These are phyloP conservation scores for Saimiri boliviensis DNA, from an alignment of 2,113 vertebrate genomes.

Conservation along the genomic window DNA sequence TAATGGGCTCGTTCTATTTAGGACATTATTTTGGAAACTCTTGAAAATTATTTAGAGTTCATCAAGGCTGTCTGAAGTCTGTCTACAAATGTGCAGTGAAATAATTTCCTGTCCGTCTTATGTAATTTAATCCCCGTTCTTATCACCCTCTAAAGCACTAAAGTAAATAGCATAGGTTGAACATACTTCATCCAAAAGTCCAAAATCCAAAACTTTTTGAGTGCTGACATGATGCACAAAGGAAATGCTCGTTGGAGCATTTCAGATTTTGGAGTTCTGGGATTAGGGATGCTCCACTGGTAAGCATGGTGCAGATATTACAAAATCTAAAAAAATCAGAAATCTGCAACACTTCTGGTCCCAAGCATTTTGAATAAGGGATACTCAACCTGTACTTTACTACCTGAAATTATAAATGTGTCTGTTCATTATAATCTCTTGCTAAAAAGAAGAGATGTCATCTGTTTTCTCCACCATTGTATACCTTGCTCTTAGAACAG, in stretches of 20 bases:
- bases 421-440: not conserved
- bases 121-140: not conserved
- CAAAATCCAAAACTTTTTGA: not conserved
- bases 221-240: not conserved
- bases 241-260: not conserved
- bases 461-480: not conserved
- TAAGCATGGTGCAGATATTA: not conserved
- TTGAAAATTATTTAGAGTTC: not conserved
- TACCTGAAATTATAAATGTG: not conserved
- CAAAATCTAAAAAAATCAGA: not conserved
- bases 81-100: not conserved
- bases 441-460: not conserved
- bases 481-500: not conserved
- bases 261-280: not conserved
- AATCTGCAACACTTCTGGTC: not conserved
- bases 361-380: not conserved
- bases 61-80: not conserved
- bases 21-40: not conserved
- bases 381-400: not conserved
- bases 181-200: not conserved
- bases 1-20: not conserved
- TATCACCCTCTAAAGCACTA: not conserved
- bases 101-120: not conserved
- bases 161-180: not conserved
- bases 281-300: not conserved